Evolutionary conservation across 2,888 invertebrate genomes (phyloP), one percentile per base, ranked within the genome.

Genomic region (Lasiommata megera): DNA sequence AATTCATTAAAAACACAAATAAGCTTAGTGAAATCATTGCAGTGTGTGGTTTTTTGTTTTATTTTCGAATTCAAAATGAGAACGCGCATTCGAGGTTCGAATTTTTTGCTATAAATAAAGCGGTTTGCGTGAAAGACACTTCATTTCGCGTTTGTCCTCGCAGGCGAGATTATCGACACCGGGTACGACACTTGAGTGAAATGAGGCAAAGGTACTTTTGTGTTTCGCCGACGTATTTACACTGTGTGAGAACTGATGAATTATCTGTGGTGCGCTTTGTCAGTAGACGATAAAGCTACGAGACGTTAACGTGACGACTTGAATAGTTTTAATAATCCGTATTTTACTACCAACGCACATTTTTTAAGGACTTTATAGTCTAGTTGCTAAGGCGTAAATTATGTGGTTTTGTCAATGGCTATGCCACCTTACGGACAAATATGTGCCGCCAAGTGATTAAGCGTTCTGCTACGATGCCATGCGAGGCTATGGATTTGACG

Each of bases 121-220:
- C 53, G 6, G 34, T 34, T 34, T 16, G 31, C 12, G 18, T 11
- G 8, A 43, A 43, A 53, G 43, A 36, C 53, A 53, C 53, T 62
- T 65, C 58, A 63, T 66, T 65, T 64, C 44, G 62, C 53, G 50
- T 61, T 58, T 52, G 43, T 51, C 44, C 63, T 62, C 58, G 54
- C 67, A 79, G 83, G 85, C 80, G 85, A 77, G 83, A 84, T 79
- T 82, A 74, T 84, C 74, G 79, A 80, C 85, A 79, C 86, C 73
- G 70, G 69, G 67, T 57, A 74, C 67, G 76, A 80, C 79, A 80
- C 77, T 68, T 60, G 18, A 48, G 60, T 46, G 56, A 61, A 68
- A 23, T 38, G 52, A 31, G 38, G 14, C 51, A 56, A 67, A 68
- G 69, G 65, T 65, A 58, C 68, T 69, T 74, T 77, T 74, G 69